A percentile compares a stretch with the other conserved stretches of the same genome.
Conservation (phyloP, 1,140 invertebrate species). For the Popillia japonica region DNA sequence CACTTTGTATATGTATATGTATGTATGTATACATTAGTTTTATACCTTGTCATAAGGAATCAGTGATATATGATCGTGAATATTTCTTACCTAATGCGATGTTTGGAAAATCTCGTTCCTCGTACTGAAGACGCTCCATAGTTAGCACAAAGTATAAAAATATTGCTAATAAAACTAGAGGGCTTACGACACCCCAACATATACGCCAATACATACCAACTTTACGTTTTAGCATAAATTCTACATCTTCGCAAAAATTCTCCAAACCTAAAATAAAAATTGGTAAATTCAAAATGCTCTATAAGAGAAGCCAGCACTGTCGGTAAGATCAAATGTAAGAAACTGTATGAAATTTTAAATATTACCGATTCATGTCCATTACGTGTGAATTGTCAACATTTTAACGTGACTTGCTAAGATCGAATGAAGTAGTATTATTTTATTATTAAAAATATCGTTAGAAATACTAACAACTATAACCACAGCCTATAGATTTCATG, state of each 20-base stretch:
- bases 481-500: no score
- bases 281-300: not conserved
- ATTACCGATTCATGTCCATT: no score
- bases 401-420: no score
- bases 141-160: conserved; percentile 70
- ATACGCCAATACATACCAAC: conserved; percentile 80
- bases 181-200: conserved; percentile 82
- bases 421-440: no score
- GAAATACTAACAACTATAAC: no score
- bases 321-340: not conserved
- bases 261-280: conserved; percentile 66
- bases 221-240: conserved; percentile 79
- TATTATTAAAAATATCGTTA: no score
- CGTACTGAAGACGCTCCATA: conserved; percentile 60
- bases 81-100: conserved; percentile 38
- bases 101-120: conserved; percentile 41
- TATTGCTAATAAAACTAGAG: conserved; percentile 73
- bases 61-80: no score
- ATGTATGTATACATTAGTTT: no score
- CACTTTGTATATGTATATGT: no score
- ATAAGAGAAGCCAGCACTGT: not conserved
- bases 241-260: conserved; percentile 76
- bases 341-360: no score
- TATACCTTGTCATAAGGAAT: no score
- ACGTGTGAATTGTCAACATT: no score